Conservation (phyloP, 2,797 vertebrate genomes). For the Acrossocheilus wenchowensis region DNA sequence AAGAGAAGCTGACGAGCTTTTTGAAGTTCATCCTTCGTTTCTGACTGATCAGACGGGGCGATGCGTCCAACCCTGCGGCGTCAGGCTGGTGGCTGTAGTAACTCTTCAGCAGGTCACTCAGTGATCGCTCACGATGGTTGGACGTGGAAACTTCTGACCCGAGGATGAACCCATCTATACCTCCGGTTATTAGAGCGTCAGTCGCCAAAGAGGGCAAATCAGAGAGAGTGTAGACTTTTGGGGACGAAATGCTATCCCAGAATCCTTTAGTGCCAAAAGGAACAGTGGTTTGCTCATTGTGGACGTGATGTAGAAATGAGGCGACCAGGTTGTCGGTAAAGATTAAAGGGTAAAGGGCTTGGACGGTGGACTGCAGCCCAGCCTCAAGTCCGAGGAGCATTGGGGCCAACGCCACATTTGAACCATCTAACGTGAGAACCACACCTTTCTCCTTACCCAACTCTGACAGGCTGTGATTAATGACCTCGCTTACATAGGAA, state of each 20-base stretch:
- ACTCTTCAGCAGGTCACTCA: conserved; percentile 77
- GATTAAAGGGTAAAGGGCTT: conserved; percentile 70
- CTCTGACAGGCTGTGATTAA: conserved; percentile 62
- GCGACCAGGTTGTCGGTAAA: conserved; percentile 73
- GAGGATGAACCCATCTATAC: conserved; percentile 85
- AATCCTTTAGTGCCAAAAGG: conserved; percentile 79
- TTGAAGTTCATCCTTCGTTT: conserved; percentile 77
- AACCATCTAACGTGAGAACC: conserved; percentile 85
- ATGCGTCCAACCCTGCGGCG: conserved; percentile 62
- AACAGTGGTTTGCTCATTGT: background rate
- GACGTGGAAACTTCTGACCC: conserved; percentile 68
- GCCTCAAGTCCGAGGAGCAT: conserved; percentile 82
- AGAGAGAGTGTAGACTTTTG: conserved; percentile 79
- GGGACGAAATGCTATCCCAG: conserved; percentile 81
- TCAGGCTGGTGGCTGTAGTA: conserved; percentile 79
- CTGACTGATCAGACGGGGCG: conserved; percentile 68
- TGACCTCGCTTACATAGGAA: conserved; percentile 62
- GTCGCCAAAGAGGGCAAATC: conserved; percentile 71
- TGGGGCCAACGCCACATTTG: conserved; percentile 81
- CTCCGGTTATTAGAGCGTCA: conserved; percentile 82
- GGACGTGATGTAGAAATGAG: conserved; percentile 66
- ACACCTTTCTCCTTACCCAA: conserved; percentile 75
- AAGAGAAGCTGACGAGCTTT: conserved; percentile 21
- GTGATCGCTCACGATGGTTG: conserved; percentile 31
- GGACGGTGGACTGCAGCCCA: conserved; percentile 66